Evolutionary conservation across 2,888 invertebrate genomes (phyloP), one percentile per base, ranked within the genome.

Genomic region (Hyalella azteca): DNA sequence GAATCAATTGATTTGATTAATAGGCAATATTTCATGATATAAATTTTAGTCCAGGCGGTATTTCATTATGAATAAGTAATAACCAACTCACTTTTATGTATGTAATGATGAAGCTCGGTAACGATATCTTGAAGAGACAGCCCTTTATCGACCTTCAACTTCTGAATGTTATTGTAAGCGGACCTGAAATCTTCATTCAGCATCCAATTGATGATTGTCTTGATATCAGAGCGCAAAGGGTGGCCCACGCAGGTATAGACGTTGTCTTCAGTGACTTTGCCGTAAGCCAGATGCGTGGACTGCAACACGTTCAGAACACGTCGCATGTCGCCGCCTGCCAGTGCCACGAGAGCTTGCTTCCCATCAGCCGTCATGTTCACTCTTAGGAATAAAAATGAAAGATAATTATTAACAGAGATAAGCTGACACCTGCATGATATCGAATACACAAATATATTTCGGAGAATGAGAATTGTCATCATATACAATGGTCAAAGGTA

Each of bases 221-320:
- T 93, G 86, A 99, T 95, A 87, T 99, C 98, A 41, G 91, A 90
- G 79, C 94, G 93, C 29, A 95, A 89, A 2, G 99, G 99, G 89
- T 99, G 98, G 0, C 98, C 99, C 41, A 98, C 97, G 88, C 98
- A 99, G 1, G 93, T 93, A 88, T 99, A 99, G 2, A 95, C 98
- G 87, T 93, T 94, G 85, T 94, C 93, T 89, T 97, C 97, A 39
- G 92, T 94, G 45, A 81, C 84, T 85, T 91, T 90, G 85, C 94
- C 93, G 88, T 94, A 96, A 1, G 98, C 97, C 89, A 98, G 92
- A 89, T 95, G 94, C 15, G 97, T 95, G 89, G 97, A 96, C 90
- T 99, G 98, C 77, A 99, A 90, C 32, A 98, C 94, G 89, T 99
- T 99, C 32, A 99, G 89, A 0, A 98, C 96, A 88, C 95, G 95